These are phyloP conservation scores for Drosophila arizonae DNA, from an alignment of 1,140 invertebrate species.

Conservation along the genomic window DNA sequence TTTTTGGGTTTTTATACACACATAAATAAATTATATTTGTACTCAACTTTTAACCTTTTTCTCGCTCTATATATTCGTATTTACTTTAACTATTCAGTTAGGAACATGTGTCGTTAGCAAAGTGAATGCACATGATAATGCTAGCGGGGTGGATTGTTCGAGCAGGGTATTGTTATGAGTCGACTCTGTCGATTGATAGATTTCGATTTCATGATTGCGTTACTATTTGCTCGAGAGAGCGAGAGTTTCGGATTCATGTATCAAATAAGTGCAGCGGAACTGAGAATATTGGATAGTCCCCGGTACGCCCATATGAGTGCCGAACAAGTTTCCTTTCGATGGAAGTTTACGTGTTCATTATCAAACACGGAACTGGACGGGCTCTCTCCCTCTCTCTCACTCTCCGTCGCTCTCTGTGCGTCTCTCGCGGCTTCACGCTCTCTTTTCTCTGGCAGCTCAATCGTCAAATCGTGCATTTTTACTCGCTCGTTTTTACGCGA, in stretches of 20 bases:
- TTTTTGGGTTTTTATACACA: too few relatives aligned
- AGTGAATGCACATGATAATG: not conserved
- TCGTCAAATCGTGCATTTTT: constrained; percentile 52
- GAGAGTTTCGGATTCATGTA: constrained; percentile 18
- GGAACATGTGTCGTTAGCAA: not conserved
- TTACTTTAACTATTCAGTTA: too few relatives aligned
- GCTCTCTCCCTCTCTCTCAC: not conserved
- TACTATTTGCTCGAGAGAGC: not conserved
- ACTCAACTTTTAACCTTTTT: too few relatives aligned
- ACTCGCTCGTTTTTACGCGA: constrained; percentile 66
- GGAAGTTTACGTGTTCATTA: constrained; percentile 36
- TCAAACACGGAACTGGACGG: constrained; percentile 40
- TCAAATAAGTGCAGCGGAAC: constrained; percentile 38
- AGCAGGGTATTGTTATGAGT: constrained; percentile 2
- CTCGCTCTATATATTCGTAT: too few relatives aligned
- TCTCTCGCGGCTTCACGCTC: constrained; percentile 6
- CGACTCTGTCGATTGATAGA: not conserved
- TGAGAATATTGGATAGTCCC: constrained; percentile 21
- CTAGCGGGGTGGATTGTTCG: not conserved
- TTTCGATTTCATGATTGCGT: constrained; percentile 2
- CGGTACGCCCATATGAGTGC: constrained; percentile 8
- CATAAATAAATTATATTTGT: too few relatives aligned
- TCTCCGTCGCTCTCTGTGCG: not conserved
- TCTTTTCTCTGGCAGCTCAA: constrained; percentile 21
- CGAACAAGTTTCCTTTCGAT: constrained; percentile 53